These are phyloP conservation scores for Andinoacara biseriatus DNA, from an alignment of 2,113 vertebrate species.

Conservation along the genomic window DNA sequence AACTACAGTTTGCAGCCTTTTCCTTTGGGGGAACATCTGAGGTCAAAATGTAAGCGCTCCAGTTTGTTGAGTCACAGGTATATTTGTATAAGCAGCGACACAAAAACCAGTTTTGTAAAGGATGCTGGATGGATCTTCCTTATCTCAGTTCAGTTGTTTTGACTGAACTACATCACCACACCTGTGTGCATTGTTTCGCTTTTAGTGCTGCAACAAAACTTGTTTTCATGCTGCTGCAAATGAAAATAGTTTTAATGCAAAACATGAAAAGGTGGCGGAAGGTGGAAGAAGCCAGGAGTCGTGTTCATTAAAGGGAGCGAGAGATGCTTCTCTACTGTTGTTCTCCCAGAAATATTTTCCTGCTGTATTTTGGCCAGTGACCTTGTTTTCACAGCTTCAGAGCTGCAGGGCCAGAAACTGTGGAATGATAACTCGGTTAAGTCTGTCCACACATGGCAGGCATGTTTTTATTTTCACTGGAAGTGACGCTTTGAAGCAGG, in stretches of 20 bases:
- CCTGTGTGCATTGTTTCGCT: neutral
- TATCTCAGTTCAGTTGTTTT: too few relatives aligned
- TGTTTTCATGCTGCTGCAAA: neutral
- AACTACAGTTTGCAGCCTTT: neutral
- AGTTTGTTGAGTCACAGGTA: neutral
- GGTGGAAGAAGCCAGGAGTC: neutral
- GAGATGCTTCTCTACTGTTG: neutral
- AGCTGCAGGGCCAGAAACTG: neutral
- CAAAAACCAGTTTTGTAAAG: neutral
- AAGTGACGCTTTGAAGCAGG: neutral
- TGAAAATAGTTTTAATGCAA: neutral
- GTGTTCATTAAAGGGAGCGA: neutral
- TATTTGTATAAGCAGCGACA: too few relatives aligned
- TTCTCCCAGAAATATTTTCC: neutral
- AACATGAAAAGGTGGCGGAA: neutral
- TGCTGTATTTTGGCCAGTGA: neutral
- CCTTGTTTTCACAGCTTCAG: fast-evolving
- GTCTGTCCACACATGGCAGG: fast-evolving
- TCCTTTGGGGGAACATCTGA: neutral
- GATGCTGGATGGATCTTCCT: too few relatives aligned
- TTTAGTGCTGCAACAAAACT: neutral
- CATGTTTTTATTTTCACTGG: fast-evolving
- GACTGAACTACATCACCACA: neutral
- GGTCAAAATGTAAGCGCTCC: neutral
- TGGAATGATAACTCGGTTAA: fast-evolving